Percentiles rank a stretch among this genome's conserved stretches.
phyloP scores from a whole-genome alignment of 1,140 invertebrate genomes.

The Drosophila grimshawi region DNA sequence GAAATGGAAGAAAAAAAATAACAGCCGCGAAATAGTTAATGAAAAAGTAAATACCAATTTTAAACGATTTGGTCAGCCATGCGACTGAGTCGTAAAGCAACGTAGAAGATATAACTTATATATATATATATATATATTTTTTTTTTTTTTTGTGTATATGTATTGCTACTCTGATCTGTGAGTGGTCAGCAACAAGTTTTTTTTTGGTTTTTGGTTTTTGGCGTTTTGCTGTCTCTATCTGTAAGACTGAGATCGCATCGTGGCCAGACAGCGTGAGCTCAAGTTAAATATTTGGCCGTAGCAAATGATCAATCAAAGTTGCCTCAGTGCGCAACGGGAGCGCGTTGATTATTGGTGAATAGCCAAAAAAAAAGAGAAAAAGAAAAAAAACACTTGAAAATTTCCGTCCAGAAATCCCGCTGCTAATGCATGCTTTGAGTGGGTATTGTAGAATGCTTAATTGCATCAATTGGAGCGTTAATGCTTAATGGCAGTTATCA shows the following conservation, averaged over 20 bases:
- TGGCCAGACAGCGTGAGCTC: conserved; percentile 61
- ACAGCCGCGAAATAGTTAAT: conserved; percentile 74
- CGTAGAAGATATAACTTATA: conserved; percentile 9
- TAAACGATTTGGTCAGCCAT: conserved; percentile 54
- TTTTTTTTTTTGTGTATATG: background rate
- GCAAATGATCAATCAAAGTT: conserved; percentile 75
- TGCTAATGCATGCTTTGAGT: conserved; percentile 15
- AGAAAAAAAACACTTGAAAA: conserved; percentile 1
- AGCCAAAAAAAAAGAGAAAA: background rate
- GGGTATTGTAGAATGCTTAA: conserved; percentile 38
- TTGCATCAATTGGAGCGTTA: conserved; percentile 78
- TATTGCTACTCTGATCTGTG: conserved; percentile 7
- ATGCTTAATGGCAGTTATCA: conserved; percentile 26
- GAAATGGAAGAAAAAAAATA: conserved; percentile 31
- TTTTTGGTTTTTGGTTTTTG: background rate
- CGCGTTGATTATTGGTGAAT: conserved; percentile 10
- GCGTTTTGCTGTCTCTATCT: conserved; percentile 14
- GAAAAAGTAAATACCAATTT: conserved; percentile 72
- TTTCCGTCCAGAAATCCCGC: conserved; percentile 14
- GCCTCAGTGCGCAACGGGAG: conserved; percentile 34
- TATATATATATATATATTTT: conserved; percentile 1
- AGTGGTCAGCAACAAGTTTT: conserved; percentile 43
- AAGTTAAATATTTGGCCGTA: conserved; percentile 68
- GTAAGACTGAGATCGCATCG: conserved; percentile 53
- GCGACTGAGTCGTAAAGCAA: conserved; percentile 44